Evolutionary conservation across 2,113 vertebrate genomes (phyloP).

Genomic region (Atractosteus spatula): DNA sequence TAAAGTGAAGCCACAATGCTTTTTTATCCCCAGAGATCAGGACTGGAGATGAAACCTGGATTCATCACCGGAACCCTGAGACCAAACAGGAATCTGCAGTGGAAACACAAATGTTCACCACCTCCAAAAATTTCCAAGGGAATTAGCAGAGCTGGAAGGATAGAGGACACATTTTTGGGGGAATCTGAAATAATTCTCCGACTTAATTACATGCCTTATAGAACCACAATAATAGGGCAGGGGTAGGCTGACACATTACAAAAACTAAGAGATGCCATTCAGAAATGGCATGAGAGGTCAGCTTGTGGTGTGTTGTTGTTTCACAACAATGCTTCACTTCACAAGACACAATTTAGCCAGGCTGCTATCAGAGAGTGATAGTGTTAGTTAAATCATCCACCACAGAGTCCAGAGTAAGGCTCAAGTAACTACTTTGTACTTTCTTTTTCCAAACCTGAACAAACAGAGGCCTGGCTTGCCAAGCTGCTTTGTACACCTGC

Average conservation of each 20-base stretch:
- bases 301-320: conserved; percentile 31
- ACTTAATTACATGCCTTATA: background rate
- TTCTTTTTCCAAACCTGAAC: too few species aligned
- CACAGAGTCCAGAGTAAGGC: background rate
- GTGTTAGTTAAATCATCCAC: conserved; percentile 49
- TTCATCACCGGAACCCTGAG: background rate
- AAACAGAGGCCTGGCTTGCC: too few species aligned
- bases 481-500: too few species aligned
- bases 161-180: conserved; percentile 1
- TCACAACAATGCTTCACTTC: conserved; percentile 10
- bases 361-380: conserved; percentile 37
- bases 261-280: conserved; percentile 15
- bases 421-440: too few species aligned
- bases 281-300: conserved; percentile 16
- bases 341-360: conserved; percentile 16
- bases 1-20: too few species aligned
- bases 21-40: background rate
- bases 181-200: conserved; percentile 15
- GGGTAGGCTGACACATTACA: conserved; percentile 18
- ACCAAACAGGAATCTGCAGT: conserved; percentile 11
- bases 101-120: conserved; percentile 5
- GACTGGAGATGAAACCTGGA: background rate
- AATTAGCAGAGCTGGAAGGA: conserved; percentile 4
- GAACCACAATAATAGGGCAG: conserved; percentile 12
- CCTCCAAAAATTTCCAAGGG: background rate